phyloP scores from a whole-genome alignment of 2,113 vertebrate genomes.

The Epinephelus fuscoguttatus region DNA sequence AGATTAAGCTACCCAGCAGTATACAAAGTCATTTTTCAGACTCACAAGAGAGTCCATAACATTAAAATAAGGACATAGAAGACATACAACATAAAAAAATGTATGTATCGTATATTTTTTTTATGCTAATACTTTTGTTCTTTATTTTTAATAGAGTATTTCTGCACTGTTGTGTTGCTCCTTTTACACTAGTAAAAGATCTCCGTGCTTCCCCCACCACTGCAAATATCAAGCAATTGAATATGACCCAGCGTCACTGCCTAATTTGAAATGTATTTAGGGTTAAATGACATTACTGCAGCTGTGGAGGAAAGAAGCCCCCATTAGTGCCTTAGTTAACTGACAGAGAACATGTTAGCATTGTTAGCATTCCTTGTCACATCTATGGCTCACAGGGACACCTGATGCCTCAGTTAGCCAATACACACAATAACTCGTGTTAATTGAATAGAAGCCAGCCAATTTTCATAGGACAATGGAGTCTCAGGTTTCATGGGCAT shows the following conservation, averaged over 20 bases:
- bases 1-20: too few species aligned
- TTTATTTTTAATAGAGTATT: too few species aligned
- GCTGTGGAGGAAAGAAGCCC: neutral
- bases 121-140: too few species aligned
- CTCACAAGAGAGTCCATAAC: too few species aligned
- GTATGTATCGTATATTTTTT: too few species aligned
- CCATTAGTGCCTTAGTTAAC: slow-evolving; percentile 18
- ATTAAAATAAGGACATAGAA: too few species aligned
- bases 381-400: slow-evolving; percentile 54
- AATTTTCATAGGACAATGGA: slow-evolving; percentile 53
- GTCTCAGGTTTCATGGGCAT: slow-evolving; percentile 70
- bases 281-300: neutral
- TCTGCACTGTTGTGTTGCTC: too few species aligned
- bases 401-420: slow-evolving; percentile 60
- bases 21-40: too few species aligned
- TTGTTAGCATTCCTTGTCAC: slow-evolving; percentile 42
- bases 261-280: neutral
- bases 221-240: neutral
- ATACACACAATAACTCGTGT: slow-evolving; percentile 69
- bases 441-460: slow-evolving; percentile 67
- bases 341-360: slow-evolving; percentile 16
- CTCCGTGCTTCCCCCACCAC: too few species aligned
- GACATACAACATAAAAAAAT: too few species aligned
- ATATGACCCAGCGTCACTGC: neutral
- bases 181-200: too few species aligned